Conservation (phyloP, 1,140 invertebrate species). For the Thrips palmi region DNA sequence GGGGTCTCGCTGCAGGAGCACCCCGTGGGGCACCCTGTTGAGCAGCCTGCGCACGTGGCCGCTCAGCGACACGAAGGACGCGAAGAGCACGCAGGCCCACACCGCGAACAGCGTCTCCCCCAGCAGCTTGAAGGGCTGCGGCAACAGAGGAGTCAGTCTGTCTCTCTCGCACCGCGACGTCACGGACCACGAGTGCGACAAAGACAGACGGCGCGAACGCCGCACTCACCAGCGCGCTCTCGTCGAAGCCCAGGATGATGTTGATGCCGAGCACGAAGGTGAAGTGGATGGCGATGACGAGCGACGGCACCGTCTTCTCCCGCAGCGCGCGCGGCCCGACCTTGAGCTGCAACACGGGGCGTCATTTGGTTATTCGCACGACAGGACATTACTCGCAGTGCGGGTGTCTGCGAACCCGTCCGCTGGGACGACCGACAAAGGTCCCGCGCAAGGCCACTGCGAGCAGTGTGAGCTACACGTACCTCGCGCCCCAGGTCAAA, state of each 20-base stretch:
- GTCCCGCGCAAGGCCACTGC: no score
- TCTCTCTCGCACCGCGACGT: no score
- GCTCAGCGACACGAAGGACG: slow-evolving; percentile 33
- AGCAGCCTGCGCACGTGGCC: slow-evolving; percentile 28
- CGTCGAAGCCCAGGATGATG: slow-evolving; percentile 29
- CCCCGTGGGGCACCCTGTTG: slow-evolving; percentile 25
- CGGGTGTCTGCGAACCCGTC: no score
- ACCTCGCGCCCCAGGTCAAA: no score
- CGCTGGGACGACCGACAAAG: no score
- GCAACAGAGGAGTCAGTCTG: slow-evolving; percentile 6
- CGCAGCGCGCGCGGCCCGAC: slow-evolving; percentile 30
- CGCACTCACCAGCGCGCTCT: slow-evolving; percentile 26
- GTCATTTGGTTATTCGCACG: no score
- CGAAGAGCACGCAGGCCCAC: slow-evolving; percentile 35
- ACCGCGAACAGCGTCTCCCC: slow-evolving; percentile 35
- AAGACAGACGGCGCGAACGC: no score
- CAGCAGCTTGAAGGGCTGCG: slow-evolving; percentile 28
- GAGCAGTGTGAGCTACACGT: no score
- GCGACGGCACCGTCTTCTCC: slow-evolving; percentile 31
- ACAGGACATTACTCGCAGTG: no score
- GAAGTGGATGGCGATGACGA: slow-evolving; percentile 38
- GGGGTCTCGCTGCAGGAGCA: slow-evolving; percentile 26
- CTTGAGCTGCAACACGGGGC: slow-evolving; percentile 29
- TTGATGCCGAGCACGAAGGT: slow-evolving; percentile 31
- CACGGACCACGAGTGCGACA: no score